Conservation (phyloP, 1,140 invertebrate species). For the Whitmania pigra region DNA sequence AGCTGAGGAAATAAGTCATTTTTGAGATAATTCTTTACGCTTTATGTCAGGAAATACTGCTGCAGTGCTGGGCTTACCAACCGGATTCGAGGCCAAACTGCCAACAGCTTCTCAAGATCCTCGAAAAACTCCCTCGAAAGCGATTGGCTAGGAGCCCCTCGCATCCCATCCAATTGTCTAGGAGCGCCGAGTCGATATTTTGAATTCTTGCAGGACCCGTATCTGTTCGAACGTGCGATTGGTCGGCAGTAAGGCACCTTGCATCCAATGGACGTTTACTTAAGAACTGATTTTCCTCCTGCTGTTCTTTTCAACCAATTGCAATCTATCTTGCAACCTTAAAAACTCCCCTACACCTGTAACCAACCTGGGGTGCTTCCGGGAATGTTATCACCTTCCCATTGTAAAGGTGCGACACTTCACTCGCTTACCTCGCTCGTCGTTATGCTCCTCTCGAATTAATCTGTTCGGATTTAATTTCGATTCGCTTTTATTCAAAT, state of each 20-base stretch:
- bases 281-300: too few species aligned
- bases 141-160: constrained; percentile 87
- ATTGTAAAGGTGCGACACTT: too few species aligned
- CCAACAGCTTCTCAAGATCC: constrained; percentile 61
- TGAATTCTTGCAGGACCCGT: background rate
- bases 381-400: too few species aligned
- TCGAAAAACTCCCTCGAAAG: constrained; percentile 78
- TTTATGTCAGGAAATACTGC: constrained; percentile 71
- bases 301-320: too few species aligned
- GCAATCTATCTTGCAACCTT: too few species aligned
- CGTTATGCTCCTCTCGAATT: too few species aligned
- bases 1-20: background rate
- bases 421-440: too few species aligned
- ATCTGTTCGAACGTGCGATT: background rate
- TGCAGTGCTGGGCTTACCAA: constrained; percentile 86
- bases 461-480: too few species aligned
- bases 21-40: background rate
- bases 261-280: too few species aligned
- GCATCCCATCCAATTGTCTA: constrained; percentile 56
- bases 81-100: constrained; percentile 76
- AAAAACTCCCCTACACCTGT: too few species aligned
- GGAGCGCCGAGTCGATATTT: constrained; percentile 36
- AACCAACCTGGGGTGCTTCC: too few species aligned
- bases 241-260: background rate
- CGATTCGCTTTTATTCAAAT: too few species aligned